Percentiles rank a stretch among this genome's conserved stretches.
Evolutionary conservation across 2,888 invertebrate genomes (phyloP).

Genomic region (Anticlea derivata): DNA sequence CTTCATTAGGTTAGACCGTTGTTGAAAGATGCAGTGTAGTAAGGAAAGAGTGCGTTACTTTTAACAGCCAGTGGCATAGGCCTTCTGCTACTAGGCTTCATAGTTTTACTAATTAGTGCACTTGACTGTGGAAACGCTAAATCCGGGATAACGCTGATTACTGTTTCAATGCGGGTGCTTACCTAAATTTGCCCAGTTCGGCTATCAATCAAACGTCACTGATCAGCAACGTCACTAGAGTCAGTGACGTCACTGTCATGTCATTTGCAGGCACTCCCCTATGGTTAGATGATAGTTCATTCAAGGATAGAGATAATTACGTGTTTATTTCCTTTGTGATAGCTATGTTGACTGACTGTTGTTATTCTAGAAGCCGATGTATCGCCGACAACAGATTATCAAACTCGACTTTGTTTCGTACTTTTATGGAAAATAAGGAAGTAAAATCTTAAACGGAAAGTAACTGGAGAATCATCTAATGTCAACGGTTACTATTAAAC

Average conservation of each 20-base stretch:
- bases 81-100: slow-evolving; percentile 17
- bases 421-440: too few relatives aligned
- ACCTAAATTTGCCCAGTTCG: slow-evolving; percentile 50
- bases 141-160: slow-evolving; percentile 61
- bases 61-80: slow-evolving; percentile 8
- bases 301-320: slow-evolving; percentile 8
- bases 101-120: slow-evolving; percentile 60
- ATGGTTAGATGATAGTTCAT: background rate
- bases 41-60: too few relatives aligned
- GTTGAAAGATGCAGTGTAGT: too few relatives aligned
- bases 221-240: background rate
- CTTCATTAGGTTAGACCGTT: too few relatives aligned
- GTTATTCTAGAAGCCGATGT: too few relatives aligned
- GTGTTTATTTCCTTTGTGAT: slow-evolving; percentile 7
- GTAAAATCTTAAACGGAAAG: too few relatives aligned
- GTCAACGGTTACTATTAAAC: too few relatives aligned
- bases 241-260: slow-evolving; percentile 43
- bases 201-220: slow-evolving; percentile 56
- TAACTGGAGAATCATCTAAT: too few relatives aligned
- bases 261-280: slow-evolving; percentile 29
- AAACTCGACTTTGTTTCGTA: too few relatives aligned
- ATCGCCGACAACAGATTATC: too few relatives aligned
- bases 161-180: slow-evolving; percentile 60
- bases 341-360: background rate
- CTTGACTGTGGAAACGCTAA: slow-evolving; percentile 57